Conservation (phyloP, 2,888 invertebrate species). For the Tortrix viridana region DNA sequence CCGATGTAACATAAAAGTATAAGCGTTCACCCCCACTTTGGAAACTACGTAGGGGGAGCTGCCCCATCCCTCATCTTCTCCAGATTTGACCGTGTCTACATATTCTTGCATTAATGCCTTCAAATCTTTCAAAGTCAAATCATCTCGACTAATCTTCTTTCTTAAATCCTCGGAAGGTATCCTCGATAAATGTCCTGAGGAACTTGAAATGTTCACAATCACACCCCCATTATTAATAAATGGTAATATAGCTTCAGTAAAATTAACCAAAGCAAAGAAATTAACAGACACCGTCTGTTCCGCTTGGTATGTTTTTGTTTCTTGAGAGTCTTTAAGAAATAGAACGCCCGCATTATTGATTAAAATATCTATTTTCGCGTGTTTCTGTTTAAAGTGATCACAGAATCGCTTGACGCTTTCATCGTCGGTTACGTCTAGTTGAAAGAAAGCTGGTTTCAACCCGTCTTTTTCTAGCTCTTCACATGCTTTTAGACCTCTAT, state of each 20-base stretch:
- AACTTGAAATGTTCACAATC: slow-evolving; percentile 90
- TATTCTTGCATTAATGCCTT: slow-evolving; percentile 85
- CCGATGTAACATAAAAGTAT: slow-evolving; percentile 87
- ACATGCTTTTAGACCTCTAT: slow-evolving; percentile 84
- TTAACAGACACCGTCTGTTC: slow-evolving; percentile 68
- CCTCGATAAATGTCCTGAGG: slow-evolving; percentile 85
- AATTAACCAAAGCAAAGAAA: slow-evolving; percentile 65
- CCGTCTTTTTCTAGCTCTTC: slow-evolving; percentile 79
- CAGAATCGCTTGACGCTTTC: slow-evolving; percentile 83
- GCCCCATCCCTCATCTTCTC: slow-evolving; percentile 81
- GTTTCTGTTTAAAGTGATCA: slow-evolving; percentile 78
- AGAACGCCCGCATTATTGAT: slow-evolving; percentile 89
- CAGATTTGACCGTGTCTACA: slow-evolving; percentile 79
- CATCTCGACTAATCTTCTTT: slow-evolving; percentile 71
- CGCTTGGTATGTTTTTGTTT: slow-evolving; percentile 61
- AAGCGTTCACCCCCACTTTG: slow-evolving; percentile 89
- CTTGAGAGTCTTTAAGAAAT: slow-evolving; percentile 66
- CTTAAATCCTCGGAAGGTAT: slow-evolving; percentile 83
- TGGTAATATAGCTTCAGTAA: slow-evolving; percentile 87
- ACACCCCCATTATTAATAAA: slow-evolving; percentile 86
- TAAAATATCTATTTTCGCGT: slow-evolving; percentile 87
- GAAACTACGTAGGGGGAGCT: slow-evolving; percentile 87
- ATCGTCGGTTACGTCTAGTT: slow-evolving; percentile 86
- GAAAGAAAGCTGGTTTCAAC: slow-evolving; percentile 84
- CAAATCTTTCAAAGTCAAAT: slow-evolving; percentile 82